Percentiles rank a stretch among this genome's conserved stretches.
These are phyloP conservation scores for Drosophila borealis DNA, from an alignment of 2,888 invertebrate species.

Conservation along the genomic window DNA sequence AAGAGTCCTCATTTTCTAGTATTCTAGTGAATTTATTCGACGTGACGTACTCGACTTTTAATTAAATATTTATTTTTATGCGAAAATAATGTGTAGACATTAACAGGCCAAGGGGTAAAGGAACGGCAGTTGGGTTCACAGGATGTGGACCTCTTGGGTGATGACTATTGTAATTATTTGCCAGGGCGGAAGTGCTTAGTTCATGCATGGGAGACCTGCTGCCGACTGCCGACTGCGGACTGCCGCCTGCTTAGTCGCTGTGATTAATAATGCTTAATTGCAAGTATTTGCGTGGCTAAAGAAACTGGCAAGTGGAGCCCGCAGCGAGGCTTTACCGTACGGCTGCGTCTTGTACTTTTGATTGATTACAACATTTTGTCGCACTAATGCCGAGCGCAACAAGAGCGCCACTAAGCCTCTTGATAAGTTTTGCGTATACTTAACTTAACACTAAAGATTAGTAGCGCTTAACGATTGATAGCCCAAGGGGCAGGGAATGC, in stretches of 20 bases:
- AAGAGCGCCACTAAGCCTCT: conserved; percentile 51
- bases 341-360: conserved; percentile 46
- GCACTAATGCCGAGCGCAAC: conserved; percentile 62
- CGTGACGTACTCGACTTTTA: conserved; percentile 52
- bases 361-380: conserved; percentile 79
- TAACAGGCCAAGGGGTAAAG: conserved; percentile 29
- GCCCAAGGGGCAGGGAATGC: background rate
- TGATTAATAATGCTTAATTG: conserved; percentile 79
- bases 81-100: conserved; percentile 62
- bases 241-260: conserved; percentile 61
- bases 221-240: conserved; percentile 4
- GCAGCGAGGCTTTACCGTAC: conserved; percentile 26
- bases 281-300: conserved; percentile 61
- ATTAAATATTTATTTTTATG: conserved; percentile 76
- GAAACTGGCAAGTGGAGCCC: conserved; percentile 25
- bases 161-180: conserved; percentile 75
- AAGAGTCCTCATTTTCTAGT: background rate
- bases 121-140: background rate
- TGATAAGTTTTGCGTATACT: conserved; percentile 66
- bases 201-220: conserved; percentile 29
- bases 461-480: conserved; percentile 33
- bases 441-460: conserved; percentile 65
- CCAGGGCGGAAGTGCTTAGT: conserved; percentile 58
- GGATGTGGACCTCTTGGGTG: conserved; percentile 47
- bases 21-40: conserved; percentile 9